These are phyloP conservation scores for Capreolus pygargus DNA, from an alignment of 2,113 vertebrate genomes.

Conservation along the genomic window DNA sequence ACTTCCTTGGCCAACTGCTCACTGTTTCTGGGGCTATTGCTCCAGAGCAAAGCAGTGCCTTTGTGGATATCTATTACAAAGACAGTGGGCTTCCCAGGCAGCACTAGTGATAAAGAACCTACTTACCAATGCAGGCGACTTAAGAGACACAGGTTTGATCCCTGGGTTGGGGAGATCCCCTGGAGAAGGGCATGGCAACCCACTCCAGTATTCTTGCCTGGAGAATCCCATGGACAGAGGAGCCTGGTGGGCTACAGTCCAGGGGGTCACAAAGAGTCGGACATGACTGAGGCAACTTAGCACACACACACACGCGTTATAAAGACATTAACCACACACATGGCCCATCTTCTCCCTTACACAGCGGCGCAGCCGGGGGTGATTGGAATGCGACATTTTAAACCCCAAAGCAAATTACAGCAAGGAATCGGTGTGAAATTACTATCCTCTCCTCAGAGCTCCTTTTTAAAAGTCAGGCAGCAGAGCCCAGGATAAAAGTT, in stretches of 20 bases:
- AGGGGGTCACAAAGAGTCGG: not conserved
- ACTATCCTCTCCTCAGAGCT: not conserved
- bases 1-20: too few species aligned
- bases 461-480: not conserved
- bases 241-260: not conserved
- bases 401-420: constrained; percentile 12
- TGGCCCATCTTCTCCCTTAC: not conserved
- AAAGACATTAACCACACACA: not conserved
- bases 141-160: not conserved
- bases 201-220: not conserved
- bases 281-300: not conserved
- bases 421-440: not conserved
- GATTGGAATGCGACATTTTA: not conserved
- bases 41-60: not conserved
- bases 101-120: not conserved
- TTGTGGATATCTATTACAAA: not conserved
- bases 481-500: not conserved
- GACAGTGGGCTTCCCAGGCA: not conserved
- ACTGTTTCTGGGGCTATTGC: accelerated
- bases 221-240: not conserved
- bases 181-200: not conserved
- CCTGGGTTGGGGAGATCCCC: not conserved
- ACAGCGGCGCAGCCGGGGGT: accelerated
- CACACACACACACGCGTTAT: not conserved
- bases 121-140: not conserved